phyloP scores from a whole-genome alignment of 2,797 vertebrate species.

The Clarias laeviceps region DNA sequence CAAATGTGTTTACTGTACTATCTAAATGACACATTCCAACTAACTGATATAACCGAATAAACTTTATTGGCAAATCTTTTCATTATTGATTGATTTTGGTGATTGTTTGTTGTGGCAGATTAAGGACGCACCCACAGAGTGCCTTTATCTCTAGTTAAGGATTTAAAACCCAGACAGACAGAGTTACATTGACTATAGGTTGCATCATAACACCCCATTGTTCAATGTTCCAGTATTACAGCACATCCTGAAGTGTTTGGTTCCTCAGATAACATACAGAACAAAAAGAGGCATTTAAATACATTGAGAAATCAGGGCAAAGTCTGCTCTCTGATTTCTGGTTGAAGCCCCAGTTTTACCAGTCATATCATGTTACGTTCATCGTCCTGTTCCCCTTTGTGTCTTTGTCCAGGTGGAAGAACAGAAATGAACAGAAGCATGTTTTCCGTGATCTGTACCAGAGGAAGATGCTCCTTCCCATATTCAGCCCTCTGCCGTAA shows the following conservation, averaged over 20 bases:
- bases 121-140: too few relatives aligned
- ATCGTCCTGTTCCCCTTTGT: neutral
- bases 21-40: neutral
- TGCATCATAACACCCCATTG: neutral
- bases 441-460: slow-evolving; percentile 33
- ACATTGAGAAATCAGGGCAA: neutral
- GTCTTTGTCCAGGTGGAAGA: slow-evolving; percentile 40
- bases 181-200: neutral
- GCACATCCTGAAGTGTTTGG: too few relatives aligned
- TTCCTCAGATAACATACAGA: neutral
- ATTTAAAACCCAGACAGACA: neutral
- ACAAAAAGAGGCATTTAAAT: neutral
- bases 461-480: slow-evolving; percentile 32
- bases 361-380: neutral
- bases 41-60: neutral
- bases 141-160: too few relatives aligned
- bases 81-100: neutral
- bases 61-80: neutral
- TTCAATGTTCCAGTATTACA: neutral
- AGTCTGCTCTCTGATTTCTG: neutral
- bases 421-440: slow-evolving; percentile 32
- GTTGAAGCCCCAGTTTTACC: neutral
- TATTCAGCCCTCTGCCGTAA: slow-evolving; percentile 36
- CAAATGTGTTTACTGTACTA: neutral
- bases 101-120: neutral